These are phyloP conservation scores for Nomada ruficornis DNA, from an alignment of 2,888 invertebrate genomes.

Conservation along the genomic window DNA sequence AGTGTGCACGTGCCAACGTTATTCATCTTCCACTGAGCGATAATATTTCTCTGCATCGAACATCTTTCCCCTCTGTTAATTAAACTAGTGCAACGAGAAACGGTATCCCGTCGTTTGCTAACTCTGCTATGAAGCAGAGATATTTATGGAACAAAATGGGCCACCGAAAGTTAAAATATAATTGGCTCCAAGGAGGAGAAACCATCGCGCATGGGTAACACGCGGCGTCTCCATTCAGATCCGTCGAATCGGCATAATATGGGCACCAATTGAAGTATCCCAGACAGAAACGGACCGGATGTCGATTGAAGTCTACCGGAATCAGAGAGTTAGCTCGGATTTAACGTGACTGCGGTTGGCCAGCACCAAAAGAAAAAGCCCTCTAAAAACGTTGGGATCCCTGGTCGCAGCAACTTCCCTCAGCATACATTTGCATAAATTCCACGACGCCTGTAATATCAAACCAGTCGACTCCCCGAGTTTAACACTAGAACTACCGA, in stretches of 20 bases:
- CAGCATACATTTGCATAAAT: conserved; percentile 28
- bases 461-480: not conserved
- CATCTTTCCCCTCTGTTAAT: not conserved
- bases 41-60: not conserved
- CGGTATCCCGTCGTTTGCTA: not conserved
- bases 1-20: not conserved
- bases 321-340: conserved; percentile 27
- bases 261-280: conserved; percentile 17
- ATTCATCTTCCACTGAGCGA: not conserved
- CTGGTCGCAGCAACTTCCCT: not conserved
- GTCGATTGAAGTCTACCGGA: conserved; percentile 31
- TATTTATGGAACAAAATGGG: not conserved
- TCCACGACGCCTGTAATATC: not conserved
- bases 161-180: conserved; percentile 2
- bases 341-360: not conserved
- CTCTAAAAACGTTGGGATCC: not conserved
- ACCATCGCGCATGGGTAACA: conserved; percentile 4
- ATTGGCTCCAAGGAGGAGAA: conserved; percentile 3
- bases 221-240: not conserved
- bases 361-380: conserved; percentile 5
- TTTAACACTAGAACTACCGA: no score
- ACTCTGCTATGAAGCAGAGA: not conserved
- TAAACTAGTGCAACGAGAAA: not conserved
- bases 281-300: conserved; percentile 28
- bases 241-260: conserved; percentile 23